These are phyloP conservation scores for Mormyrus hasselquistii DNA, from an alignment of 2,797 vertebrate species.

Conservation along the genomic window DNA sequence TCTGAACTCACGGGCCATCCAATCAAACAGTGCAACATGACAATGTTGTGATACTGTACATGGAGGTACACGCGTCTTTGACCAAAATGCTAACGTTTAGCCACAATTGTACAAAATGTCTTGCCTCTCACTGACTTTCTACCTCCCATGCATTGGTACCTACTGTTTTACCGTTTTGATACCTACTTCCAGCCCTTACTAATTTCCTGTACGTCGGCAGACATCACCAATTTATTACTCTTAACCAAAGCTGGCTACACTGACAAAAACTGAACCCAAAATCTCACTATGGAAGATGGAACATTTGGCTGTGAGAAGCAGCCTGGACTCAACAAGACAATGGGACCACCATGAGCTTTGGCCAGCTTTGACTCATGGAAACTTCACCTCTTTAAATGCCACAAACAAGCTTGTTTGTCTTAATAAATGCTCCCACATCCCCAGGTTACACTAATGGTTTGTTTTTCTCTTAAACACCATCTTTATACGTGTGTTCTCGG, in stretches of 20 bases:
- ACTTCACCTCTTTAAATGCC: neutral
- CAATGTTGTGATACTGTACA: neutral
- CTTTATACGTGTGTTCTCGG: neutral
- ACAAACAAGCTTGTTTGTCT: neutral
- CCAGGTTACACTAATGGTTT: conserved; percentile 3
- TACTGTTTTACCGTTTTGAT: neutral
- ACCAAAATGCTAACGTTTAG: neutral
- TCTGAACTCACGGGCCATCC: neutral
- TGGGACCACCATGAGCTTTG: neutral
- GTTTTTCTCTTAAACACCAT: neutral
- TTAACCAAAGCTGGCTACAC: neutral
- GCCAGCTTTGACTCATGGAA: neutral
- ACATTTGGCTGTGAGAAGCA: neutral
- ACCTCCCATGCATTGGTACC: neutral
- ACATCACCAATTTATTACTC: neutral
- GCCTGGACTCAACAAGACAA: neutral
- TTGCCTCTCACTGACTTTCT: neutral
- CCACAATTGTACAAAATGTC: neutral
- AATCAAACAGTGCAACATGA: neutral
- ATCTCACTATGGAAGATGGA: neutral
- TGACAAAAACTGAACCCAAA: neutral
- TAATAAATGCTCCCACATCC: neutral
- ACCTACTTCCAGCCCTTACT: neutral
- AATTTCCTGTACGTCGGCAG: neutral
- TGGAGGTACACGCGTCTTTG: neutral